Evolutionary conservation across 2,113 vertebrate species (phyloP).

Genomic region (Apus apus): DNA sequence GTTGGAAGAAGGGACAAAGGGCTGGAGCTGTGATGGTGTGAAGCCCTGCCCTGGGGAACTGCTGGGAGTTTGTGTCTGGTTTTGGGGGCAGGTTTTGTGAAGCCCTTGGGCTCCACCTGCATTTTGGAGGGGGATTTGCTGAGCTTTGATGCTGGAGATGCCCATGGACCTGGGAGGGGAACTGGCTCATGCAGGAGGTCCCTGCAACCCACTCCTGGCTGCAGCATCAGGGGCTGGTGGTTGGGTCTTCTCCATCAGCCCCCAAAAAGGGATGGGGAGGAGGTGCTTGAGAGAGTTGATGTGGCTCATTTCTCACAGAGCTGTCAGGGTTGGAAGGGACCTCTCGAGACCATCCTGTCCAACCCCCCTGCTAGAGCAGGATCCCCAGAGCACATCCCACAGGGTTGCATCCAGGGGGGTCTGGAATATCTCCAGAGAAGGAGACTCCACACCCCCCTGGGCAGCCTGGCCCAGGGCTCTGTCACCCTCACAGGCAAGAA

Average conservation of each 20-base stretch:
- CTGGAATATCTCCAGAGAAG: no score
- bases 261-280: background rate
- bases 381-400: no score
- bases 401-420: no score
- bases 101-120: background rate
- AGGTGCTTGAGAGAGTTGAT: background rate
- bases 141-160: background rate
- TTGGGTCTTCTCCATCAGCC: background rate
- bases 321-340: no score
- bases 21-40: background rate
- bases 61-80: background rate
- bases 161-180: background rate
- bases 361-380: no score
- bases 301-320: background rate
- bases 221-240: background rate
- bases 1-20: background rate
- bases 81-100: background rate
- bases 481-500: no score
- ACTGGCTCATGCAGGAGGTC: background rate
- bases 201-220: background rate
- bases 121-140: background rate
- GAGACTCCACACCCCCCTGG: no score
- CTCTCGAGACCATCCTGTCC: no score
- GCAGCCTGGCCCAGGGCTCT: no score
- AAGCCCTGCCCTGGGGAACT: background rate